phyloP scores from a whole-genome alignment of 37 sponge, comb jelly and placozoan species.

The Oscarella lobularis region DNA sequence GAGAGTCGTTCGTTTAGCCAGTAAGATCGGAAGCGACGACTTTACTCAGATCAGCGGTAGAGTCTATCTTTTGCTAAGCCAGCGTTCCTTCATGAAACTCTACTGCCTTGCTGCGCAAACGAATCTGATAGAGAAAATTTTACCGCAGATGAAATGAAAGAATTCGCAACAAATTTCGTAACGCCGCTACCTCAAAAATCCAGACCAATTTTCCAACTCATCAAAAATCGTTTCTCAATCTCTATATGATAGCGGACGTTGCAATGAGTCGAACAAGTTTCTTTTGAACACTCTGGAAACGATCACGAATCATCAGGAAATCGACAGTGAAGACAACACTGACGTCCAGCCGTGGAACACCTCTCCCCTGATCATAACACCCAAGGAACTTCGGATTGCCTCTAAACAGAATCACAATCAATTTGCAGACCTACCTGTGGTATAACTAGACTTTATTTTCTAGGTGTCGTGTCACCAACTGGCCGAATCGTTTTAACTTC shows the following conservation, averaged over 20 bases:
- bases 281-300: not conserved
- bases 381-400: not conserved
- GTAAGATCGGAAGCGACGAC: too few relatives aligned
- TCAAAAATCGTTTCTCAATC: not conserved
- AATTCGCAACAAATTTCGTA: not conserved
- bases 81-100: too few relatives aligned
- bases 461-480: conserved; percentile 29
- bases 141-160: not conserved
- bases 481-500: conserved; percentile 36
- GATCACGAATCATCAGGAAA: too few relatives aligned
- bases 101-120: too few relatives aligned
- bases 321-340: too few relatives aligned
- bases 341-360: not conserved
- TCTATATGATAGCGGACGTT: not conserved
- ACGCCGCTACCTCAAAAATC: not conserved
- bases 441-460: not conserved
- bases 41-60: too few relatives aligned
- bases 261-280: not conserved
- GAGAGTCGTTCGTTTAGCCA: not conserved
- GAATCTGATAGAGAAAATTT: too few relatives aligned
- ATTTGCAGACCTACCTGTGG: not conserved
- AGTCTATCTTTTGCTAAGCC: too few relatives aligned
- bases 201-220: not conserved
- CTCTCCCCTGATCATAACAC: not conserved
- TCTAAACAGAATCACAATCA: not conserved